phyloP scores from a whole-genome alignment of 2,888 invertebrate species.

The Lasioglossum leucozonium region DNA sequence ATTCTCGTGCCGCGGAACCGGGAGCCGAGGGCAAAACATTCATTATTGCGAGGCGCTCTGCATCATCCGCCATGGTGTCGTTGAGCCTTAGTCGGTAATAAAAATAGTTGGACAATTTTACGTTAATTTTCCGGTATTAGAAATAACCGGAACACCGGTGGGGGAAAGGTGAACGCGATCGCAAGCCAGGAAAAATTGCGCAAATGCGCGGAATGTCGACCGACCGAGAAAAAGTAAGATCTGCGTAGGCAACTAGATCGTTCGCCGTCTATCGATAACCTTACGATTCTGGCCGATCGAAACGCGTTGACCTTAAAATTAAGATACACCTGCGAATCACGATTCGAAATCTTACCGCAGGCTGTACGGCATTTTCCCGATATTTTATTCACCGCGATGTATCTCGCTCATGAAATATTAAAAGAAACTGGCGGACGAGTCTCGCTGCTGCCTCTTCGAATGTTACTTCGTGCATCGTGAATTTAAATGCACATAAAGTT shows the following conservation, averaged over 20 bases:
- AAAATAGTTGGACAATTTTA: constrained; percentile 41
- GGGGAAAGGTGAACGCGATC: constrained; percentile 19
- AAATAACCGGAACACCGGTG: constrained; percentile 34
- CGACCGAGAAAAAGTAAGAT: constrained; percentile 5
- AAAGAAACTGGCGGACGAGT: background rate
- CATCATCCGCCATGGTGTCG: constrained; percentile 8
- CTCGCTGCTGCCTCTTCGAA: background rate
- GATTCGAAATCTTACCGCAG: background rate
- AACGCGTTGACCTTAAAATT: constrained; percentile 2
- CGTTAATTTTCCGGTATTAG: constrained; percentile 49
- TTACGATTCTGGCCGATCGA: background rate
- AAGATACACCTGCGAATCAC: background rate
- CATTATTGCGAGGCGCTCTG: background rate
- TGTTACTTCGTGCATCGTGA: background rate
- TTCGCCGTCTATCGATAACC: constrained; percentile 4
- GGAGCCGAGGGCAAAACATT: background rate
- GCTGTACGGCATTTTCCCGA: background rate
- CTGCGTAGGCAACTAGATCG: constrained; percentile 14
- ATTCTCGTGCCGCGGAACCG: constrained; percentile 31
- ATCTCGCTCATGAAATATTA: background rate
- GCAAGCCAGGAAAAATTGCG: constrained; percentile 37
- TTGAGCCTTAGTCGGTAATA: constrained; percentile 21
- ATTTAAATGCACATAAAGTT: constrained; percentile 1
- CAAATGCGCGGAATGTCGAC: constrained; percentile 41
- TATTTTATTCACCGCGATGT: background rate